These are phyloP conservation scores for Bradypodion pumilum DNA, from an alignment of 2,797 vertebrate species.

Conservation along the genomic window DNA sequence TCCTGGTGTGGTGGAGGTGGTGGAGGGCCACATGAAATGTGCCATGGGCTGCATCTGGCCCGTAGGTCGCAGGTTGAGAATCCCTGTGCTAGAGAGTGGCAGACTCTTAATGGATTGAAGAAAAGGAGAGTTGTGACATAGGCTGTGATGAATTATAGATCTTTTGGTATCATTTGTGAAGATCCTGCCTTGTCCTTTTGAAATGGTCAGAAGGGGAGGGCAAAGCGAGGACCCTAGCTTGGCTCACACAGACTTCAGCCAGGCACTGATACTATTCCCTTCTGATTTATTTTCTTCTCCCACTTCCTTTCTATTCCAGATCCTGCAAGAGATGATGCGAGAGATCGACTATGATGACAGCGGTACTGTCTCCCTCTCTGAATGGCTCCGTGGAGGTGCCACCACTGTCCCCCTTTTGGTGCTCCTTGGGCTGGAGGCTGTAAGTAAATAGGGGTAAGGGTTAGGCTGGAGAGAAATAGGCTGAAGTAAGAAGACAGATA, in stretches of 20 bases:
- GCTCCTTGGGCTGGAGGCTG: conserved; percentile 88
- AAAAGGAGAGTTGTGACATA: neutral
- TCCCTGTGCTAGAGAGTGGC: neutral
- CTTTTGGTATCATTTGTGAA: neutral
- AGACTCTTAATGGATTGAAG: neutral
- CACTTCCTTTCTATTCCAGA: conserved; percentile 71
- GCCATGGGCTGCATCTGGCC: too few species aligned
- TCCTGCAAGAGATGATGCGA: conserved; percentile 94
- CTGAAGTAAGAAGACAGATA: too few species aligned
- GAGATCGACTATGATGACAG: conserved; percentile 90
- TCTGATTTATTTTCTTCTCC: neutral
- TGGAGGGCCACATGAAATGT: too few species aligned
- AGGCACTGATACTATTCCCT: too few species aligned
- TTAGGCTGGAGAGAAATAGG: neutral
- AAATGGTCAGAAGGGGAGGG: neutral
- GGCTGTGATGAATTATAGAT: neutral
- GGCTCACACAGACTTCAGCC: neutral
- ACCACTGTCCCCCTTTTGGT: conserved; percentile 91
- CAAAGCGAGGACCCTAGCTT: too few species aligned
- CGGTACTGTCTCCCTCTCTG: conserved; percentile 88
- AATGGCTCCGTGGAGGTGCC: conserved; percentile 92
- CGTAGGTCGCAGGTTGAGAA: too few species aligned
- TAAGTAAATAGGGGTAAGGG: conserved; percentile 34
- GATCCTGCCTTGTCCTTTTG: neutral
- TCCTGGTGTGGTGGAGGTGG: too few species aligned